Base-by-base conservation (phyloP, 1,140 invertebrate species). In the Temnothorax longispinosus region DNA sequence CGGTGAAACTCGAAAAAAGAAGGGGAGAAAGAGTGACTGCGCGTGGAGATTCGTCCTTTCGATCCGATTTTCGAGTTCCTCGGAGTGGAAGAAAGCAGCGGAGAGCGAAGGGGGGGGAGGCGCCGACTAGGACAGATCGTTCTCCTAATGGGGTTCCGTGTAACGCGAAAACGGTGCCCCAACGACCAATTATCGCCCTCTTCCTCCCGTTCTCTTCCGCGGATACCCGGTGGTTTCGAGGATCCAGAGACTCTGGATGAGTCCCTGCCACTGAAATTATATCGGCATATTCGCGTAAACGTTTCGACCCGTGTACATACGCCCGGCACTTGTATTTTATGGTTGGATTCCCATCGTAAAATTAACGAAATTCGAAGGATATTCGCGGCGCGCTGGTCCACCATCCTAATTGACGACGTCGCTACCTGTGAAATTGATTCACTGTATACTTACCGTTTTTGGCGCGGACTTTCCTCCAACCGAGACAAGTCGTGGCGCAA, bases 381-480 rank as follows among this genome's bases (percentile, higher is more conserved):
- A 89, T 90, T 85, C 76, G 69, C 71, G 56, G 27, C 56, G 27
- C 60, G 54, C 58, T 32, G 52, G 35, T 47, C 15, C 72, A 11
- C 27, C 69, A 50, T 85, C 52, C 62, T 90, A 88, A 91, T 89
- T 88, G 87, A 90, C 72, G 87, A 90, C 72, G 65, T 0, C 56
- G 76, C 87, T 87, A 89, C 69, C 90, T 90, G 84, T 91, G 84
- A 91, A 89, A 88, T 89, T 88, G 90, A 90, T 91, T 90, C 67
- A 90, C 64, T n/a, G 69, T 56, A 85, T 65, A 80, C 6, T 54
- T 27, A 27, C 27, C 27, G 27, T 27, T 27, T 27, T 27, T 27
- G 27, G 27, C 27, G 27, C 27, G 27, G 27, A 27, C 27, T 27
- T 27, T 27, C 1, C 27, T 27, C 1, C 1, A 27, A 27, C 27